phyloP scores from a whole-genome alignment of 1,140 invertebrate species.

The Caenorhabditis briggsae region DNA sequence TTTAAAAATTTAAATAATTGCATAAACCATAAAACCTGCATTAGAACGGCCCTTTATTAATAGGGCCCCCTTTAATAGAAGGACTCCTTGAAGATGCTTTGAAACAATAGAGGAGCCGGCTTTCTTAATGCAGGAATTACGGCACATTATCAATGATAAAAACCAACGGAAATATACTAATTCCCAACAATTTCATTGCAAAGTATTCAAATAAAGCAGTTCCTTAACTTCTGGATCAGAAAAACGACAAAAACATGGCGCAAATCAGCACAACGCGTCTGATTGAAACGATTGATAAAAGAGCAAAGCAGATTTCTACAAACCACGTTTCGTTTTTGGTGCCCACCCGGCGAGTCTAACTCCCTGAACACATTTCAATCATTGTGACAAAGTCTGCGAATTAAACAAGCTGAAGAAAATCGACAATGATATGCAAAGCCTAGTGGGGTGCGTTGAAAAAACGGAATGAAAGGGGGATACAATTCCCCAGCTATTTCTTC shows the following conservation, averaged over 20 bases:
- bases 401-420: slow-evolving; percentile 53
- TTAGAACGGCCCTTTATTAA: too few species aligned
- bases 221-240: not conserved
- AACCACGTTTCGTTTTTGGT: not conserved
- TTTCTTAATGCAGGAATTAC: too few species aligned
- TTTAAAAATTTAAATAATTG: too few species aligned
- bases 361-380: slow-evolving; percentile 55
- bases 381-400: slow-evolving; percentile 53
- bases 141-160: too few species aligned
- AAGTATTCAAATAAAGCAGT: too few species aligned
- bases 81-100: too few species aligned
- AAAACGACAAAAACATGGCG: not conserved
- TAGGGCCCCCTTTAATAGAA: too few species aligned
- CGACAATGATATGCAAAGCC: slow-evolving; percentile 52
- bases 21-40: too few species aligned
- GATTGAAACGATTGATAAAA: slow-evolving; percentile 19
- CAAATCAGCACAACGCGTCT: not conserved
- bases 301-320: not conserved
- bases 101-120: too few species aligned
- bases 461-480: not conserved
- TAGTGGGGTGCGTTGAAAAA: not conserved
- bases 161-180: too few species aligned
- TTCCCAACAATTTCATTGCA: too few species aligned
- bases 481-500: slow-evolving; percentile 37
- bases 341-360: slow-evolving; percentile 8